phyloP scores from a whole-genome alignment of 2,113 vertebrate species.

The Actinemys pallida region DNA sequence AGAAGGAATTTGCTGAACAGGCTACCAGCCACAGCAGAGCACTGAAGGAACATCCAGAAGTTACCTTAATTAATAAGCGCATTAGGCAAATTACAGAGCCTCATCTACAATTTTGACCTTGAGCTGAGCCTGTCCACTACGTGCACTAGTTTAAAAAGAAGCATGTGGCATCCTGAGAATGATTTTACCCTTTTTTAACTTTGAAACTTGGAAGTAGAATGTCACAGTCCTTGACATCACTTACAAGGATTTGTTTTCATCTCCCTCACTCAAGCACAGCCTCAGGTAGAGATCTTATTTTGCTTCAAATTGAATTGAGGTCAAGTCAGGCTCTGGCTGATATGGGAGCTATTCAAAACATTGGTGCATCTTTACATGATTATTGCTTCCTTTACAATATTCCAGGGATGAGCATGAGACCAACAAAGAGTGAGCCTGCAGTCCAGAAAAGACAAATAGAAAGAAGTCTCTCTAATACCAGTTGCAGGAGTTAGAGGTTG shows the following conservation, averaged over 20 bases:
- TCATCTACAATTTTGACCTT: conserved; percentile 32
- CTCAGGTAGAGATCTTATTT: conserved; percentile 35
- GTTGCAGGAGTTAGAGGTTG: neutral
- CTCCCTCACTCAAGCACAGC: neutral
- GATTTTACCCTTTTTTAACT: conserved; percentile 27
- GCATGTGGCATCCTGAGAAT: neutral
- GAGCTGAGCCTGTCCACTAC: conserved; percentile 1
- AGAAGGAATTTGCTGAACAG: conserved; percentile 66
- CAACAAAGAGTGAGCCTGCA: neutral
- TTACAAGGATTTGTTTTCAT: conserved; percentile 28
- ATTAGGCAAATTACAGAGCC: neutral
- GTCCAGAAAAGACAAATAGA: conserved; percentile 17
- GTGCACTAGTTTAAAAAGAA: conserved; percentile 20
- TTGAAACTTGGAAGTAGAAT: conserved; percentile 47
- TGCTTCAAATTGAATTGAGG: neutral
- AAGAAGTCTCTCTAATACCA: neutral
- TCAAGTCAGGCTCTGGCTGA: conserved; percentile 14
- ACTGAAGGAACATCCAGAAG: conserved; percentile 27
- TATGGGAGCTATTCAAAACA: neutral
- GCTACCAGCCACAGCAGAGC: conserved; percentile 29
- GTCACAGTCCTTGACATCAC: conserved; percentile 17
- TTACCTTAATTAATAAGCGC: conserved; percentile 29
- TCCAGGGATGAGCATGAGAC: neutral
- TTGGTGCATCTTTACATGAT: neutral
- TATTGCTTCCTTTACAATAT: neutral